A percentile compares a stretch with the other conserved stretches of the same genome.
phyloP scores from a whole-genome alignment of 2,113 vertebrate species.

The Sinocyclocheilus rhinocerous region DNA sequence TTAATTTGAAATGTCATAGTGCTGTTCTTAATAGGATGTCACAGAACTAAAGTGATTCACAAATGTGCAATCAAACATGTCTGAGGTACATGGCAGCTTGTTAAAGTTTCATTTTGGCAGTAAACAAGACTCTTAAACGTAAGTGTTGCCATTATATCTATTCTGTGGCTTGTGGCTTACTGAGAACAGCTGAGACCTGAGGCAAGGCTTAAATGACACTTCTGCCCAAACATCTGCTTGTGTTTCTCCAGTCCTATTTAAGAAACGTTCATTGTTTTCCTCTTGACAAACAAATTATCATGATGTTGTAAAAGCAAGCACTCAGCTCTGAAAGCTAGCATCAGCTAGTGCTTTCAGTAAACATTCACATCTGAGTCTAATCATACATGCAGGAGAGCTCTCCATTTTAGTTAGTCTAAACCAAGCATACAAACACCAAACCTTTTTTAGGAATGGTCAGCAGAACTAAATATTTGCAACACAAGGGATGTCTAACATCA shows the following conservation, averaged over 20 bases:
- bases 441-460: not conserved
- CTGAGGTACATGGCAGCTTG: conserved; percentile 9
- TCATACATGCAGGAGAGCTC: conserved; percentile 7
- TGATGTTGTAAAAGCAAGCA: conserved; percentile 43
- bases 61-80: conserved; percentile 11
- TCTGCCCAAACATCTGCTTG: conserved; percentile 45
- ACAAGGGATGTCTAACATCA: not conserved
- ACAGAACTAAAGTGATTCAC: not conserved
- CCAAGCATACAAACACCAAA: not conserved
- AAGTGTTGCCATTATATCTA: conserved; percentile 18
- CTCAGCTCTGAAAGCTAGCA: conserved; percentile 21
- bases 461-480: not conserved
- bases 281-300: conserved; percentile 48
- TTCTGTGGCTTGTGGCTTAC: conserved; percentile 14
- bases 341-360: conserved; percentile 21
- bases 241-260: conserved; percentile 26
- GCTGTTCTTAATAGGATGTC: not conserved
- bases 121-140: conserved; percentile 24
- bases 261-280: conserved; percentile 31
- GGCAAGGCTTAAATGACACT: conserved; percentile 32
- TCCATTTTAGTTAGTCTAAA: not conserved
- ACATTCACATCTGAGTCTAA: conserved; percentile 26
- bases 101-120: conserved; percentile 27
- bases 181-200: conserved; percentile 2
- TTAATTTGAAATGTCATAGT: not conserved